phyloP scores from a whole-genome alignment of 1,140 invertebrate species.

The Campodea augens region DNA sequence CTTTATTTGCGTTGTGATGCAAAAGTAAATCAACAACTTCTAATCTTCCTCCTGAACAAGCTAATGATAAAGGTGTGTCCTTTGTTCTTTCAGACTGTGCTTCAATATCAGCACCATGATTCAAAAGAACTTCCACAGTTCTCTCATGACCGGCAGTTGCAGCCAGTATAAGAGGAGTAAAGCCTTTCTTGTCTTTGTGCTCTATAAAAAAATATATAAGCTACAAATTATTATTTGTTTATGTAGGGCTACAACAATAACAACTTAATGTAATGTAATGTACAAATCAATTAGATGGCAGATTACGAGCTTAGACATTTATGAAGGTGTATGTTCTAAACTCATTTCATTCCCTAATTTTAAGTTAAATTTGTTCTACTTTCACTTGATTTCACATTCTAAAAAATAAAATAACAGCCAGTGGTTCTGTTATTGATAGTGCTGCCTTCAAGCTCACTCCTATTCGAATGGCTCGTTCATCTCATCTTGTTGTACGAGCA shows the following conservation, averaged over 20 bases:
- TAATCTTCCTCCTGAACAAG: constrained; percentile 90
- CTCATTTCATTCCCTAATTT: too few species aligned
- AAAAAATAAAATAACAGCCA: too few species aligned
- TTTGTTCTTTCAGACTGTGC: constrained; percentile 97
- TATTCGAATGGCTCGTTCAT: too few species aligned
- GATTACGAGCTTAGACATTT: too few species aligned
- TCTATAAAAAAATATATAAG: constrained; percentile 31
- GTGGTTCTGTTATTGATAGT: too few species aligned
- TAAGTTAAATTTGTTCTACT: too few species aligned
- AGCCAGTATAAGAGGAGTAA: constrained; percentile 90
- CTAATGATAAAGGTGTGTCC: constrained; percentile 91
- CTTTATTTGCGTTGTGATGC: constrained; percentile 79
- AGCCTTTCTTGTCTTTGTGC: constrained; percentile 97
- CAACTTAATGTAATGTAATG: too few species aligned
- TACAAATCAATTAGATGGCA: too few species aligned
- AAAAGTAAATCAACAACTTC: constrained; percentile 90
- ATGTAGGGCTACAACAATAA: not conserved
- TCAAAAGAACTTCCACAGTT: constrained; percentile 78
- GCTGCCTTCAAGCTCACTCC: too few species aligned
- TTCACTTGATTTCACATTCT: too few species aligned
- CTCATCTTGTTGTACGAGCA: too few species aligned
- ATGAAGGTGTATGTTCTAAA: too few species aligned
- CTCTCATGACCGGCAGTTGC: constrained; percentile 94
- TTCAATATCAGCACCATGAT: constrained; percentile 85
- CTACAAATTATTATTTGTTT: not conserved